These are phyloP conservation scores for Hippocampus barbouri DNA, from an alignment of 2,113 vertebrate species.

Conservation along the genomic window DNA sequence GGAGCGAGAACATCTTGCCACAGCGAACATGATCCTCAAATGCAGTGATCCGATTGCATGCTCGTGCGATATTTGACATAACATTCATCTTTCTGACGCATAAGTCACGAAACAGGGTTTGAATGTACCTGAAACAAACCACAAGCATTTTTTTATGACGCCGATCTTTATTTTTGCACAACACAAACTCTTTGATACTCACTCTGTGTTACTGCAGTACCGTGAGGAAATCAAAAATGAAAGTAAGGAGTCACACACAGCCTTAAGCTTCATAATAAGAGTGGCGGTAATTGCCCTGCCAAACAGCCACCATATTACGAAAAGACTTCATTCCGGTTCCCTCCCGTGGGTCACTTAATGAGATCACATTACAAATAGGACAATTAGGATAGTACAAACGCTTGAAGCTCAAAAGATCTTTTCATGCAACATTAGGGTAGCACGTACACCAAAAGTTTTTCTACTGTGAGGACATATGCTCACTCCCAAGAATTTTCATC, in stretches of 20 bases:
- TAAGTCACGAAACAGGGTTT: not conserved
- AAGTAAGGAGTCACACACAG: not conserved
- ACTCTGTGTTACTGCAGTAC: no score
- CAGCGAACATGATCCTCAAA: constrained; percentile 11
- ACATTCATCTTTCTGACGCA: not conserved
- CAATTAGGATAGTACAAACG: not conserved
- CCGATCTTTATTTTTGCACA: not conserved
- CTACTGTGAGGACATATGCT: not conserved
- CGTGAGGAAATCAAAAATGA: not conserved
- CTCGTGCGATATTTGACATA: not conserved
- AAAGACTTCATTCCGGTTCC: not conserved
- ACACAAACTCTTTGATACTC: not conserved
- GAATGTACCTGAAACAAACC: not conserved
- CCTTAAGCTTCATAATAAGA: not conserved
- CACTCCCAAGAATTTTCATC: not conserved
- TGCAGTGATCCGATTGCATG: not conserved
- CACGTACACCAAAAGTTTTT: not conserved
- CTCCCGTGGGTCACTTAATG: not conserved
- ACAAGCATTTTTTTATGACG: not conserved
- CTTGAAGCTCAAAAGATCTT: not conserved
- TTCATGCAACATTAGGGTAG: not conserved
- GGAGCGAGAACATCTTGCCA: constrained; percentile 34
- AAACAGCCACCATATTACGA: not conserved
- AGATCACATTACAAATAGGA: not conserved
- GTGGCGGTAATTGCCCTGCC: not conserved